phyloP scores from a whole-genome alignment of 2,888 invertebrate species.

The Platerodrilus igneus region DNA sequence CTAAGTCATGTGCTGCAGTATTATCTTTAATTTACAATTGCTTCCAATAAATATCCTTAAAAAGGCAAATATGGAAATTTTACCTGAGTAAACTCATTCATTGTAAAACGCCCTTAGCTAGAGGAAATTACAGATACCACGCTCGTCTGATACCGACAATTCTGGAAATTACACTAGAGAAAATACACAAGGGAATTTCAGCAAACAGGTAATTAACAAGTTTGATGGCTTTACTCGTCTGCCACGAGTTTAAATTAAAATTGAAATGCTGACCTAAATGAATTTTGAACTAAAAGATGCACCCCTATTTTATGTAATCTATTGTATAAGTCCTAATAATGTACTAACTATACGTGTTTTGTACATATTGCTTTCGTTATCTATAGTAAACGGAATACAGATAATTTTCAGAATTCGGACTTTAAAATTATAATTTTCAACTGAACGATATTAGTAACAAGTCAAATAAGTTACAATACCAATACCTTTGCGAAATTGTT shows the following conservation, averaged over 20 bases:
- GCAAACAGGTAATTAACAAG: slow-evolving; percentile 50
- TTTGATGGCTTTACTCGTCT: slow-evolving; percentile 48
- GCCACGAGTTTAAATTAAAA: slow-evolving; percentile 42
- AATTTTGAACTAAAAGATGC: slow-evolving; percentile 35
- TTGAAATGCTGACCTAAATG: slow-evolving; percentile 44
- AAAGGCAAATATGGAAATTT: slow-evolving; percentile 22
- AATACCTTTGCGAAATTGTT: no score
- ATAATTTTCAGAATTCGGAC: no score
- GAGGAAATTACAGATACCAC: slow-evolving; percentile 44
- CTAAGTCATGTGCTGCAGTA: no score
- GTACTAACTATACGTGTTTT: no score
- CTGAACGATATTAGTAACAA: no score
- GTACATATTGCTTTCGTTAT: no score
- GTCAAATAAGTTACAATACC: no score
- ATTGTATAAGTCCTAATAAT: slow-evolving; percentile 6
- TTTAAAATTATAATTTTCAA: no score
- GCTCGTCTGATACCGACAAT: slow-evolving; percentile 46
- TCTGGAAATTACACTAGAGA: slow-evolving; percentile 47
- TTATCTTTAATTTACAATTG: no score
- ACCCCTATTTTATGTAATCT: slow-evolving; percentile 22
- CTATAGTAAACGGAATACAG: no score
- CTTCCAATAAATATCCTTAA: slow-evolving; percentile 14
- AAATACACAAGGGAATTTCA: slow-evolving; percentile 48
- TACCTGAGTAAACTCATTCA: slow-evolving; percentile 30
- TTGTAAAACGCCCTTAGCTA: slow-evolving; percentile 32